A percentile compares a stretch with the other conserved stretches of the same genome.
Conservation (phyloP, 2,797 vertebrate genomes). For the Cottoperca gobio region DNA sequence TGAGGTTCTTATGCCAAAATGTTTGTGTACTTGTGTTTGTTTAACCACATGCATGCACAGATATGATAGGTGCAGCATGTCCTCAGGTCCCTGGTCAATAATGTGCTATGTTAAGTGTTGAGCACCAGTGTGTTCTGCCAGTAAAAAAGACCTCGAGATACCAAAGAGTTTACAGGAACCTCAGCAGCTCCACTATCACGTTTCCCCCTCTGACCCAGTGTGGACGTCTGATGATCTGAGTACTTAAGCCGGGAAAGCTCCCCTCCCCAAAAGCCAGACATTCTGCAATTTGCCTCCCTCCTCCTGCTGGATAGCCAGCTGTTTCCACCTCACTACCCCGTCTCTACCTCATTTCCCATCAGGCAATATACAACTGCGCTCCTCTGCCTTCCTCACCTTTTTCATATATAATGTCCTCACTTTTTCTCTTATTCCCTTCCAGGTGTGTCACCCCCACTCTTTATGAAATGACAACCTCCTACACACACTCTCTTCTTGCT, state of each 20-base stretch:
- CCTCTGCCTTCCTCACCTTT: slow-evolving; percentile 16
- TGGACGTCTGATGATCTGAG: slow-evolving; percentile 54
- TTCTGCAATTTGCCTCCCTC: slow-evolving; percentile 63
- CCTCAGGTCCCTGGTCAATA: slow-evolving; percentile 2
- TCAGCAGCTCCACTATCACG: slow-evolving; percentile 46
- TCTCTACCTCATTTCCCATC: slow-evolving; percentile 34
- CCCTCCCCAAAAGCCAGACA: slow-evolving; percentile 45
- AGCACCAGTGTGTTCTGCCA: slow-evolving; percentile 60
- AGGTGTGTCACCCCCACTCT: slow-evolving; percentile 19
- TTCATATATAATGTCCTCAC: slow-evolving; percentile 10
- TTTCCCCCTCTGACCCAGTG: slow-evolving; percentile 55
- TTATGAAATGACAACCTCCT: slow-evolving; percentile 23
- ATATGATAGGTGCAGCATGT: slow-evolving; percentile 6
- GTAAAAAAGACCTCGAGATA: slow-evolving; percentile 57
- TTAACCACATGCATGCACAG: not conserved
- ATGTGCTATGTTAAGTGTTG: slow-evolving; percentile 34
- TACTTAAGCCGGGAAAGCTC: slow-evolving; percentile 43
- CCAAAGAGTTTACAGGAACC: slow-evolving; percentile 59
- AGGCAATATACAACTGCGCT: slow-evolving; percentile 10
- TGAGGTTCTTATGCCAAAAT: not conserved
- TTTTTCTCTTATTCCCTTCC: slow-evolving; percentile 15
- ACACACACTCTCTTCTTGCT: slow-evolving; percentile 24
- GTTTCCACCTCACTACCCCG: slow-evolving; percentile 46
- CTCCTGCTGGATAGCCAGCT: slow-evolving; percentile 55
- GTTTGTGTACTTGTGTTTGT: not conserved